Base-by-base conservation (phyloP, 2,888 invertebrate species). In the Hetaerina titia region DNA sequence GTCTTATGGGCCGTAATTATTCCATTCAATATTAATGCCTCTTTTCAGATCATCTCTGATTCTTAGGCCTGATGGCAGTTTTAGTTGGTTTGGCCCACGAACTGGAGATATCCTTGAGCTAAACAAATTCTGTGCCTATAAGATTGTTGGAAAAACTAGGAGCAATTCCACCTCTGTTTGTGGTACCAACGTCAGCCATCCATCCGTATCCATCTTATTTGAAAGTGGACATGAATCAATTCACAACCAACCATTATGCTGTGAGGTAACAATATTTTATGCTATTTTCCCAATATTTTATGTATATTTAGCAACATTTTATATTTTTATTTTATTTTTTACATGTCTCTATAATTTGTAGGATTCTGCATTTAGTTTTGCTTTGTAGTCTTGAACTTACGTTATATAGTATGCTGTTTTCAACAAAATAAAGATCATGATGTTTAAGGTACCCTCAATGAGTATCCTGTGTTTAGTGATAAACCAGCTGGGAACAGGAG, bases 101-200 rank as follows among this genome's bases (percentile, higher is more conserved):
- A 19, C 64, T 13, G 63, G 64, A 90, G 64, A 45, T 22, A 25
- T 90, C 22, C 64, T 90, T 64, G 90, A 90, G 63, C 45, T 90
- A 22, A 90, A 69, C 64, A 90, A 63, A 25, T 90, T 90, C 22
- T 64, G 90, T 90, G 64, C 90, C 64, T 90, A 90, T 90, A 90
- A 90, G 19, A 13, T 90, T 69, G 64, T 90, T 31, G 64, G 64
- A 45, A 64, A 45, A 64, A 25, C 90, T 4, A 64, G 31, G 45
- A 90, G 64, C 19, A 63, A 69, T 31, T 2, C 64, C 31, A 22
- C 64, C 1, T 17, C 90, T 45, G 64, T 69, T 64, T 45, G 31
- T 64, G 31, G 45, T 22, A 45, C 63, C 64, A 45, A 31, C 64
- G 64, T 90, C 11, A 64, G 64, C 25, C 90, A 90, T 90, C 31